Conservation (phyloP, 1,140 invertebrate species). For the Pantala flavescens region DNA sequence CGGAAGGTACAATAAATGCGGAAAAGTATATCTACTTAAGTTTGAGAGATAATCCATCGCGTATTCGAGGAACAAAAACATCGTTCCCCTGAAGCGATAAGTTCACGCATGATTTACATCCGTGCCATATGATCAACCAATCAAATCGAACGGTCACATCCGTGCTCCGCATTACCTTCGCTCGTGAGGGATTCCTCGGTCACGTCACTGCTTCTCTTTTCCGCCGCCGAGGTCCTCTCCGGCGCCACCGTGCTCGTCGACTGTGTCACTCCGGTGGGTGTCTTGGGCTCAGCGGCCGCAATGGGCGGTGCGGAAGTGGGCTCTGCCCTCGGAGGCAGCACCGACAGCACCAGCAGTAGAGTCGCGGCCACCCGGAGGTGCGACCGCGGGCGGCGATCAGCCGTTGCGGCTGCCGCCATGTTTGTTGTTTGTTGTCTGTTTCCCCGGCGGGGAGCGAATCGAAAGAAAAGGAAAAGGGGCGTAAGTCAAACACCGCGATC, state of each 20-base stretch:
- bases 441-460: neutral
- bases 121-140: no score
- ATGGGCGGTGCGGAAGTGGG: neutral
- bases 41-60: no score
- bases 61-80: no score
- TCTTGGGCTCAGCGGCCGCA: neutral
- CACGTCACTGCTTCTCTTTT: neutral
- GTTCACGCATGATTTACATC: no score
- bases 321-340: neutral
- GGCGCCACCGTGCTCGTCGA: neutral
- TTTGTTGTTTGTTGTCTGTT: slow-evolving; percentile 7
- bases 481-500: no score
- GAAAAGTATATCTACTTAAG: no score
- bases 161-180: neutral
- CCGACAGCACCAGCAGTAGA: neutral
- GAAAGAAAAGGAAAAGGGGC: no score
- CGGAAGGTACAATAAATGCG: no score
- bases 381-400: neutral
- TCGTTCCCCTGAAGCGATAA: no score
- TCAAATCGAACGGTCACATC: no score
- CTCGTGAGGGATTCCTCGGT: neutral
- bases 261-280: neutral
- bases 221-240: neutral
- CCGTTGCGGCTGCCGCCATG: neutral
- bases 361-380: neutral